Percentiles rank a stretch among this genome's conserved stretches.
phyloP scores from a whole-genome alignment of 2,113 vertebrate species.

The Poecilia latipinna region DNA sequence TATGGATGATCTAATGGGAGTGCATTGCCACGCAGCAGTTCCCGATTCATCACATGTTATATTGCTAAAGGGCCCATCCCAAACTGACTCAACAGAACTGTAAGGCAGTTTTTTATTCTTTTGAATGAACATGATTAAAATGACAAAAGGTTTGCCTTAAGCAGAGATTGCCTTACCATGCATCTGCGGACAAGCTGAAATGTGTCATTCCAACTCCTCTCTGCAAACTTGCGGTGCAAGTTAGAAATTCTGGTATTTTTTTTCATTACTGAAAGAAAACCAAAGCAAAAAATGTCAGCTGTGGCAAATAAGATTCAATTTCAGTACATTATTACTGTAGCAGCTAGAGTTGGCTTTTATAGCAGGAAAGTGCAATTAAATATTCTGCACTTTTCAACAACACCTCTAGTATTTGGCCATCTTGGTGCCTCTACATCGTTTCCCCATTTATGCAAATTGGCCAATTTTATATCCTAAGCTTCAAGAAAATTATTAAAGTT shows the following conservation, averaged over 20 bases:
- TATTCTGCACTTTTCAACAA: too few relatives aligned
- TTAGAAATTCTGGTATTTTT: conserved; percentile 61
- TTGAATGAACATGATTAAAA: not conserved
- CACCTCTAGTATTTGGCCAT: not conserved
- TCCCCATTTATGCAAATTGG: not conserved
- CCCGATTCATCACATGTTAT: conserved; percentile 8
- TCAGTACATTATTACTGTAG: too few relatives aligned
- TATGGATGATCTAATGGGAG: conserved; percentile 61
- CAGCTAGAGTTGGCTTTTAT: not conserved
- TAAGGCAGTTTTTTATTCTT: not conserved
- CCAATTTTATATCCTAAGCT: too few relatives aligned
- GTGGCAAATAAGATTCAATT: too few relatives aligned
- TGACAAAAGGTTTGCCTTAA: not conserved
- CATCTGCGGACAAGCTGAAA: conserved; percentile 83
- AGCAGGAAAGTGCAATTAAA: too few relatives aligned
- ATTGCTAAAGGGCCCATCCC: conserved; percentile 1
- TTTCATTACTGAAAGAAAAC: conserved; percentile 44
- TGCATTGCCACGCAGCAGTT: conserved; percentile 37
- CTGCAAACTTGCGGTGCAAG: conserved; percentile 81
- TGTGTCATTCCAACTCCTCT: conserved; percentile 85
- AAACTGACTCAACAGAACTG: not conserved
- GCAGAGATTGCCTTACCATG: conserved; percentile 74
- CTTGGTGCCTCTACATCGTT: not conserved
- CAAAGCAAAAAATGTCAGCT: not conserved
- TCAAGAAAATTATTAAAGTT: too few relatives aligned